Conservation (phyloP, 2,888 invertebrate species). For the Pollenia angustigena region DNA sequence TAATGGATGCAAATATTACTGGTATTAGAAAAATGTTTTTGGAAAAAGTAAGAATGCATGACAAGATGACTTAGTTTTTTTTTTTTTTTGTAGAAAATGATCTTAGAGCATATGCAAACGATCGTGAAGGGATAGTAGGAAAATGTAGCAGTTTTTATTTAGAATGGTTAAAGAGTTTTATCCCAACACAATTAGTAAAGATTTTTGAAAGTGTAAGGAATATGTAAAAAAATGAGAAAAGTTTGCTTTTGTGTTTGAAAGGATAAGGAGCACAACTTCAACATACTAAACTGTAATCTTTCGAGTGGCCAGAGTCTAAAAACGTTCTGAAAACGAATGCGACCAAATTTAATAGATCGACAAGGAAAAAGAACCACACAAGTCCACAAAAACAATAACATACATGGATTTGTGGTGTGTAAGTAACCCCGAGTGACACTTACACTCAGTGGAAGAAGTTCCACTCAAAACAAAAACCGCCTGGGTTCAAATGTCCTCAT, state of each 20-base stretch:
- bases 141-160: background rate
- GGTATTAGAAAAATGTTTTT: constrained; percentile 5
- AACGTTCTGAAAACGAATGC: too few species aligned
- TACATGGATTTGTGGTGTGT: too few species aligned
- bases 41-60: constrained; percentile 30
- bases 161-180: background rate
- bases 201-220: background rate
- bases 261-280: background rate
- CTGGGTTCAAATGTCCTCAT: too few species aligned
- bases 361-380: too few species aligned
- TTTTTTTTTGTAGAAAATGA: background rate
- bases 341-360: too few species aligned
- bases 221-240: background rate
- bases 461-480: too few species aligned
- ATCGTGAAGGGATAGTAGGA: background rate
- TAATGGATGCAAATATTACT: constrained; percentile 17
- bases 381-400: too few species aligned
- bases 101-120: background rate
- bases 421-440: too few species aligned
- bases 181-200: constrained; percentile 16
- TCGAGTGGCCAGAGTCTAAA: too few species aligned
- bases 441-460: too few species aligned
- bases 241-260: background rate
- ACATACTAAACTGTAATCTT: background rate
- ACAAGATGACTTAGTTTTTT: background rate